Conservation (phyloP, 2,113 vertebrate genomes). For the Epinephelus moara region DNA sequence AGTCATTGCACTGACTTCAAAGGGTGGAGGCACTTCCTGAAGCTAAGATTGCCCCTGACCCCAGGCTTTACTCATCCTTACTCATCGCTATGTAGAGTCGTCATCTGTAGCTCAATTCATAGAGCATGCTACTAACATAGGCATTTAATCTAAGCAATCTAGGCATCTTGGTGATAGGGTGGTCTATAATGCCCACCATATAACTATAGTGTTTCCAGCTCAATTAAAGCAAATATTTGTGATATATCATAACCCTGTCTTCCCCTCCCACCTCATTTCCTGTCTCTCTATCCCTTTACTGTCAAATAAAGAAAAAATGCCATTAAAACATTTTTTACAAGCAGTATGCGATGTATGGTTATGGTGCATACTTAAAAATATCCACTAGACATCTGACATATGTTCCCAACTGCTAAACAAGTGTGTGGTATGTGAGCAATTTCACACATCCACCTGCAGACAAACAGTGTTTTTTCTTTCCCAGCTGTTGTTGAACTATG, state of each 20-base stretch:
- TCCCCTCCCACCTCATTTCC: not conserved
- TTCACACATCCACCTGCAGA: constrained; percentile 53
- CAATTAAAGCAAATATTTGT: not conserved
- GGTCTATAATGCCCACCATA: not conserved
- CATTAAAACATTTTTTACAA: not conserved
- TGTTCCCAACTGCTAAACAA: constrained; percentile 28
- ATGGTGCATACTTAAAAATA: not conserved
- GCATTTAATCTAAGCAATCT: not conserved
- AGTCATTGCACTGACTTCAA: constrained; percentile 19
- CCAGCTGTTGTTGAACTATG: constrained; percentile 58
- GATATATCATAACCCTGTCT: not conserved
- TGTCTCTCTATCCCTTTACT: not conserved
- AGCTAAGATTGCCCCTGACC: constrained; percentile 3
- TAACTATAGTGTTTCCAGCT: not conserved
- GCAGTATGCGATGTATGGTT: not conserved
- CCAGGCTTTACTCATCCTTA: constrained; percentile 3
- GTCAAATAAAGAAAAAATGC: not conserved
- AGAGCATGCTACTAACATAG: not conserved
- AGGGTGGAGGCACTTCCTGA: constrained; percentile 25
- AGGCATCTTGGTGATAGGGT: not conserved
- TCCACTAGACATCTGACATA: constrained; percentile 1
- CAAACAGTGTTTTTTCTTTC: not conserved
- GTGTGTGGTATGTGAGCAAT: constrained; percentile 4
- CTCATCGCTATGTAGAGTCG: not conserved
- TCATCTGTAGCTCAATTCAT: constrained; percentile 12